Conservation (phyloP, 2,888 invertebrate genomes). For the Drosophila gaucha region DNA sequence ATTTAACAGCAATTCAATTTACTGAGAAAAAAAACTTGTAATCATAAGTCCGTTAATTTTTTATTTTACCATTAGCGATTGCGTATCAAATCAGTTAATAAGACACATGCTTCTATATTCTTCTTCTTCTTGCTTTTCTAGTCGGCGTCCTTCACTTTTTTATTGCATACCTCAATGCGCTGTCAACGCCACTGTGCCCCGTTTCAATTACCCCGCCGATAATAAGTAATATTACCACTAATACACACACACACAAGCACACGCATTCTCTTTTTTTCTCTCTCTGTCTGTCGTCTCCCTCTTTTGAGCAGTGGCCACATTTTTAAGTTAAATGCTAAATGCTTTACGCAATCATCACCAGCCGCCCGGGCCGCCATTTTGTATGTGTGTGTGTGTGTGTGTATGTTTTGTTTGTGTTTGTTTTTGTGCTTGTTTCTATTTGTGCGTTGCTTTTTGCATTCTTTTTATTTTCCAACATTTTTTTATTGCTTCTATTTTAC, state of each 20-base stretch:
- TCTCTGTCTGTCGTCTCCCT: not conserved
- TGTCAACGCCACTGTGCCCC: constrained; percentile 4
- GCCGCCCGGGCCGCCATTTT: constrained; percentile 43
- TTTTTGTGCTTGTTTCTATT: constrained; percentile 14
- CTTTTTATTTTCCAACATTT: constrained; percentile 15
- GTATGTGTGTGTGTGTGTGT: constrained; percentile 1
- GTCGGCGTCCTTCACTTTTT: constrained; percentile 48
- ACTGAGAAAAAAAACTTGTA: not conserved
- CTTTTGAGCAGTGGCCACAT: constrained; percentile 13
- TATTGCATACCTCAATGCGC: constrained; percentile 63
- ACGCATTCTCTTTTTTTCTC: not conserved
- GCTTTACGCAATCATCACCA: constrained; percentile 54
- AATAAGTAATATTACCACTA: constrained; percentile 19
- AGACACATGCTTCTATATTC: constrained; percentile 6
- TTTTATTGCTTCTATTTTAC: constrained; percentile 64
- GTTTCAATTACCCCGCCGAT: constrained; percentile 19
- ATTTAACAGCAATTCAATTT: not conserved
- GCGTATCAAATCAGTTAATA: constrained; percentile 32
- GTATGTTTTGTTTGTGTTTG: constrained; percentile 11
- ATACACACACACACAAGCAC: not conserved
- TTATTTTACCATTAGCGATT: constrained; percentile 19
- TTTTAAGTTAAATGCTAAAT: constrained; percentile 50
- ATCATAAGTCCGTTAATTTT: not conserved
- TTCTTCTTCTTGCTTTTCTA: constrained; percentile 2
- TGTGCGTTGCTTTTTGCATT: constrained; percentile 15